Evolutionary conservation across 2,113 vertebrate genomes (phyloP), one percentile per base, ranked within the genome.

Genomic region (Hippopotamus amphibius): DNA sequence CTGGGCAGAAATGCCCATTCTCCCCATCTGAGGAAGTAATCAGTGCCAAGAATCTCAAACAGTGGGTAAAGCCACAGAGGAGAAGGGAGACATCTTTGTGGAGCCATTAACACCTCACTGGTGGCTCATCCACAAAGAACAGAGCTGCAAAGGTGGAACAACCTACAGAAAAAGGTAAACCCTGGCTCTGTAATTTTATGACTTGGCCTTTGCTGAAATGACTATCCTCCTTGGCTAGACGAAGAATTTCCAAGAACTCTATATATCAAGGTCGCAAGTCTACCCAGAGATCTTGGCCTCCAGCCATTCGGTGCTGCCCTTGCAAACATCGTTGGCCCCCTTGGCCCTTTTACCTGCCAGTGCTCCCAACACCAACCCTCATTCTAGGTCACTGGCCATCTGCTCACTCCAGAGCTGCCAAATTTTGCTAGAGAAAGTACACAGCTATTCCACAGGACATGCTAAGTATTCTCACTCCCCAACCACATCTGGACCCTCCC

Each of bases 201-300:
- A 66, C 41, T 65, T 76, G 24, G 37, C 5, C 76, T 97, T 22
- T 85, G 72, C 94, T 59, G 61, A 97, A 97, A 93, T 92, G 83
- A 79, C 28, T 83, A 46, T 71, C 77, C n/a, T 41, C 41, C 33
- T 89, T 97, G 92, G 82, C 85, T 96, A 89, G 89, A 72, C 41
- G 84, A 93, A 93, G 63, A 74, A 77, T 74, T 93, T 93, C 94
- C 76, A 96, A 96, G 85, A 93, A 95, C 17, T 26, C 86, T 55
- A 48, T 87, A 92, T 74, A 69, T 80, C 68, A 93, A 84, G 3
- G 72, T 84, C 79, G 43, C 37, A 88, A 83, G 63, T 79, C 53
- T 92, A 63, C 83, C 59, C 59, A 93, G 71, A 92, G 55, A 11
- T 93, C 76, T 69, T 63, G 74, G 63, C 61, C 61, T 69, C 50